Evolutionary conservation across 1,140 invertebrate genomes (phyloP).

Genomic region (Pachyrhynchus sulphureomaculatus): DNA sequence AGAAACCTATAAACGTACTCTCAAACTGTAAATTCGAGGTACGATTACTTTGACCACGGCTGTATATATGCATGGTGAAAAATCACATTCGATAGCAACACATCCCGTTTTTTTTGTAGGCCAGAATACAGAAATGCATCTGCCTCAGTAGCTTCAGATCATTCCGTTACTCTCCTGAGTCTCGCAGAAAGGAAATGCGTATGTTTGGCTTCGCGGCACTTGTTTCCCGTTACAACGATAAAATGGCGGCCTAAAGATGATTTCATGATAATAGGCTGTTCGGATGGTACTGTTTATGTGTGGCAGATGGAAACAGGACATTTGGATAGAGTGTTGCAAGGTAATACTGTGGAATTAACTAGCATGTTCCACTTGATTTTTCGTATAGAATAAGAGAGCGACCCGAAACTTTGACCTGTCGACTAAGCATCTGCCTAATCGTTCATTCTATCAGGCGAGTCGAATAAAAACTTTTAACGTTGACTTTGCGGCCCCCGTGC

Average conservation of each 20-base stretch:
- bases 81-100: too few relatives aligned
- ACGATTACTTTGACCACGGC: too few relatives aligned
- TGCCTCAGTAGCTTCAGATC: constrained; percentile 97
- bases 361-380: too few relatives aligned
- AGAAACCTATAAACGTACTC: too few relatives aligned
- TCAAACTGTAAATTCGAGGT: too few relatives aligned
- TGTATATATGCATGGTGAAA: too few relatives aligned
- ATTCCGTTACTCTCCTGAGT: constrained; percentile 93
- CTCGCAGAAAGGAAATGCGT: constrained; percentile 93
- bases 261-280: constrained; percentile 97
- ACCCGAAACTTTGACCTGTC: too few relatives aligned
- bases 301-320: constrained; percentile 99
- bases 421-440: too few relatives aligned
- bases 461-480: too few relatives aligned
- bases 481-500: too few relatives aligned
- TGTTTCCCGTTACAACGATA: constrained; percentile 94
- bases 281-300: constrained; percentile 96
- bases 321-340: constrained; percentile 91
- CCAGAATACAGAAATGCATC: constrained; percentile 90
- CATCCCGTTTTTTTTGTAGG: constrained; percentile 62
- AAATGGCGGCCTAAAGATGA: constrained; percentile 98
- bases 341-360: constrained; percentile 51
- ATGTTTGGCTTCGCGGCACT: constrained; percentile 90
- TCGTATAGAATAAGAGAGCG: too few relatives aligned
- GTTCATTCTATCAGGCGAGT: too few relatives aligned